Evolutionary conservation across 2,888 invertebrate species (phyloP).

Genomic region (Limnephilus lunatus): DNA sequence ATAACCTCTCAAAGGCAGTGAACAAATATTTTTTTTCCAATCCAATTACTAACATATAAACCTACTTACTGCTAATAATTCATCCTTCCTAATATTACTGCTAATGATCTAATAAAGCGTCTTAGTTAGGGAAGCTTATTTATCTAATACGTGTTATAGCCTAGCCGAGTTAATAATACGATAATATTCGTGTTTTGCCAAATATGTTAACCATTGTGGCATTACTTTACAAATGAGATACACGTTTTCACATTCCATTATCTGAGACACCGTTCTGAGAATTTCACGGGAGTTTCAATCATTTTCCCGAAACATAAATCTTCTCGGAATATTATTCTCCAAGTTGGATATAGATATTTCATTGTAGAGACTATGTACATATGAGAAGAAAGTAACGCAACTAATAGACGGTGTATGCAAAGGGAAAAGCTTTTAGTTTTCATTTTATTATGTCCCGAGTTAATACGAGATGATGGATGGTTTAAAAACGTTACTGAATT

Average conservation of each 20-base stretch:
- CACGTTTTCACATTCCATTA: neutral
- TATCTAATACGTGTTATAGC: neutral
- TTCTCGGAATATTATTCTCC: neutral
- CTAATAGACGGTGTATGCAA: neutral
- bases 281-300: neutral
- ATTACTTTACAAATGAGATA: neutral
- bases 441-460: slow-evolving; percentile 20
- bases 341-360: neutral
- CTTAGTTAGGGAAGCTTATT: neutral
- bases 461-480: slow-evolving; percentile 17
- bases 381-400: neutral
- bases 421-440: slow-evolving; percentile 26
- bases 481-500: neutral
- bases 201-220: neutral
- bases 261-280: neutral
- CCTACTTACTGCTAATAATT: neutral
- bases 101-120: neutral
- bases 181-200: neutral
- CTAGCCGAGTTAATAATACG: neutral
- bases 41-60: too few relatives aligned
- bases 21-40: too few relatives aligned
- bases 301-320: neutral
- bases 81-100: neutral
- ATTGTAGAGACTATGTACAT: neutral
- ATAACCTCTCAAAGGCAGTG: too few relatives aligned